phyloP scores from a whole-genome alignment of 2,888 invertebrate species.

The Drosophila macrospina region DNA sequence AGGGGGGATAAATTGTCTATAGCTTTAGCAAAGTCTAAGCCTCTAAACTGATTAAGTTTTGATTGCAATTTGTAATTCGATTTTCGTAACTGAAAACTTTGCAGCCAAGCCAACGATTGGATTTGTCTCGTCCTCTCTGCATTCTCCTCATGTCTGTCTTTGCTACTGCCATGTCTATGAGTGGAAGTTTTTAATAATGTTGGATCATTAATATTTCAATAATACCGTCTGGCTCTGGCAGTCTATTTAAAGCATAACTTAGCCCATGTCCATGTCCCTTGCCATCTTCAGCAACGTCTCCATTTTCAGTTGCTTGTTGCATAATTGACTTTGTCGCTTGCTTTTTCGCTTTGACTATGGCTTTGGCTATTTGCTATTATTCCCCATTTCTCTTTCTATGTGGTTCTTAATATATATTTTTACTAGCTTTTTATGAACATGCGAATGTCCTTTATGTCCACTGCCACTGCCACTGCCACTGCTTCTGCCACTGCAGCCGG shows the following conservation, averaged over 20 bases:
- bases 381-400: slow-evolving; percentile 48
- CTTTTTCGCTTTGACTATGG: slow-evolving; percentile 28
- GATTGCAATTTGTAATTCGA: slow-evolving; percentile 79
- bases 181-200: slow-evolving; percentile 62
- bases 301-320: slow-evolving; percentile 61
- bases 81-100: slow-evolving; percentile 63
- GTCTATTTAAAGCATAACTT: slow-evolving; percentile 52
- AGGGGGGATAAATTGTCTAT: slow-evolving; percentile 24
- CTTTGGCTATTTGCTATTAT: slow-evolving; percentile 62
- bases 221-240: slow-evolving; percentile 59
- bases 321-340: slow-evolving; percentile 80
- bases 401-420: slow-evolving; percentile 34
- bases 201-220: slow-evolving; percentile 77
- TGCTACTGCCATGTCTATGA: not conserved
- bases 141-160: not conserved
- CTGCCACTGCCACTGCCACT: slow-evolving; percentile 38
- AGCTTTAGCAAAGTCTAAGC: slow-evolving; percentile 52
- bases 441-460: slow-evolving; percentile 63
- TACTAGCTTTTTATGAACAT: slow-evolving; percentile 71
- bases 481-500: slow-evolving; percentile 41
- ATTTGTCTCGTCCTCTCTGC: not conserved
- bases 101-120: slow-evolving; percentile 29
- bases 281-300: slow-evolving; percentile 15
- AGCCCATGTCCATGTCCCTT: not conserved
- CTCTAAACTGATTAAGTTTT: slow-evolving; percentile 79